Conservation (phyloP, 2,113 vertebrate genomes). For the Cebidichthys violaceus region DNA sequence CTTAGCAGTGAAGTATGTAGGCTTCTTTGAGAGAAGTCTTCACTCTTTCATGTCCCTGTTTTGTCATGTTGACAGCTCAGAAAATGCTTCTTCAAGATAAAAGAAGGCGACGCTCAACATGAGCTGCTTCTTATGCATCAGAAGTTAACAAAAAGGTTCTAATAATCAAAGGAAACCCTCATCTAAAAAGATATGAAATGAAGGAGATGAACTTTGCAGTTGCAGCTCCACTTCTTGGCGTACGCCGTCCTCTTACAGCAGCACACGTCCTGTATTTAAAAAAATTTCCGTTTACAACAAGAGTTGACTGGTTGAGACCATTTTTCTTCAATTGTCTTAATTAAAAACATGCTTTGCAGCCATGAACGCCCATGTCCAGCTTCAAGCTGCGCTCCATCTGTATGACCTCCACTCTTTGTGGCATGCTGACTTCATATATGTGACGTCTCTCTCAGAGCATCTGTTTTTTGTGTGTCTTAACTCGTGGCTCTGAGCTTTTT, state of each 20-base stretch:
- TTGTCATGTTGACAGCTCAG: constrained; percentile 14
- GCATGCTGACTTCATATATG: background rate
- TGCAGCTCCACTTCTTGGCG: background rate
- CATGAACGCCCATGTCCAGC: background rate
- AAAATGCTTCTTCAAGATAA: constrained; percentile 19
- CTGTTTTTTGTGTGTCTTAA: background rate
- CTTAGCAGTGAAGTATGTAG: background rate
- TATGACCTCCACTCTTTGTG: too few relatives aligned
- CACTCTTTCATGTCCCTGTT: constrained; percentile 27
- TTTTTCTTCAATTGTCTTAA: background rate
- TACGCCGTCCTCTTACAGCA: background rate
- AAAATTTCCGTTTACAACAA: background rate
- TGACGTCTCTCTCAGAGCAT: background rate
- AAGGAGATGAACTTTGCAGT: background rate
- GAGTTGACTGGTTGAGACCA: background rate
- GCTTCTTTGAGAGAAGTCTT: background rate
- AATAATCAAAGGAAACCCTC: background rate
- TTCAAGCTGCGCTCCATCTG: background rate
- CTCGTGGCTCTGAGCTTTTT: background rate
- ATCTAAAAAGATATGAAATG: background rate
- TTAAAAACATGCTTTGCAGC: background rate
- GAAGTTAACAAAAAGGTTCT: background rate
- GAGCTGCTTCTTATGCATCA: constrained; percentile 3
- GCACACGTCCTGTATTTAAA: background rate
- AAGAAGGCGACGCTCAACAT: background rate